phyloP scores from a whole-genome alignment of 2,888 invertebrate genomes.

The Penaeus monodon region DNA sequence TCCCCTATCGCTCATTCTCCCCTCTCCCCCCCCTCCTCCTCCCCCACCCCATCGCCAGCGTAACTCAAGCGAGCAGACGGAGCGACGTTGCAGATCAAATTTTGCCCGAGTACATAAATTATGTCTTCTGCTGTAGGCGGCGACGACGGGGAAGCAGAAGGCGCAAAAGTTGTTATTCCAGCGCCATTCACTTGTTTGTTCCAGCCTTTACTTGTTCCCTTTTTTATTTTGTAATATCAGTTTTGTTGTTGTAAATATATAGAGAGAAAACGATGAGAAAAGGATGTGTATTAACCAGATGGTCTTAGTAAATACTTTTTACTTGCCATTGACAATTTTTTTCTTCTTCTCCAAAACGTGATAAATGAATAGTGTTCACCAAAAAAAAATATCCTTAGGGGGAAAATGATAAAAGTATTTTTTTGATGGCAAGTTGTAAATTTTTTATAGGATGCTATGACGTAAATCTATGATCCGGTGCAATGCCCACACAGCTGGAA shows the following conservation, averaged over 20 bases:
- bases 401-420: conserved; percentile 1
- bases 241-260: conserved; percentile 34
- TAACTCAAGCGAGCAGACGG: too few relatives aligned
- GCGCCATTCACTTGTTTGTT: conserved; percentile 16
- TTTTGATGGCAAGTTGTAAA: conserved; percentile 30
- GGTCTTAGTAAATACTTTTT: not conserved
- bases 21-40: too few relatives aligned
- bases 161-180: not conserved
- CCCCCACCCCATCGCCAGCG: too few relatives aligned
- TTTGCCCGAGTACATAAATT: too few relatives aligned
- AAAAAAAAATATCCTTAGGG: not conserved
- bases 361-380: too few relatives aligned
- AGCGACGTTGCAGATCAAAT: too few relatives aligned
- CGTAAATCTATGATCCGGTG: conserved; percentile 17
- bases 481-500: not conserved
- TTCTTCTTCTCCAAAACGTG: too few relatives aligned
- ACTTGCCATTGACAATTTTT: conserved; percentile 18
- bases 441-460: conserved; percentile 23
- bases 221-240: conserved; percentile 11
- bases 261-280: not conserved
- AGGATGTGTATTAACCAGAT: not conserved
- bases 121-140: too few relatives aligned
- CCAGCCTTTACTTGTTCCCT: conserved; percentile 10
- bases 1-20: too few relatives aligned
- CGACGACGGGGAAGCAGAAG: too few relatives aligned